Evolutionary conservation across 2,797 vertebrate species (phyloP).

Genomic region (Typhlichthys eigenmanni): DNA sequence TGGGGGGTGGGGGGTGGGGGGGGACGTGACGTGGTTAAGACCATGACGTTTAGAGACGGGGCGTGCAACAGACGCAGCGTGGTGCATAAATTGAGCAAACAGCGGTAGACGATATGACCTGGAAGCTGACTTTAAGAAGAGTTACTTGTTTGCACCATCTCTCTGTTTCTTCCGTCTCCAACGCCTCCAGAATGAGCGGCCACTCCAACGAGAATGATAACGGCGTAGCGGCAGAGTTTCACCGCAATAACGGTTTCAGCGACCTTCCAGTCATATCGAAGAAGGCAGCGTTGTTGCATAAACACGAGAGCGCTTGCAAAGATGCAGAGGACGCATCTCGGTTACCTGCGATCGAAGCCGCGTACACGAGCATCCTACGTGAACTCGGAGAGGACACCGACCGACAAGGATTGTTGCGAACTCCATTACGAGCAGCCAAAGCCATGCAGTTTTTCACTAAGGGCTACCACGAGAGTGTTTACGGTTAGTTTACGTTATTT

Average conservation of each 20-base stretch:
- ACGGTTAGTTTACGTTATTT: slow-evolving; percentile 67
- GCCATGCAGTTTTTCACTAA: slow-evolving; percentile 88
- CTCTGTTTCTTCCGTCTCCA: background rate
- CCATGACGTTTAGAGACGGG: slow-evolving; percentile 38
- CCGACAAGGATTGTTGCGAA: slow-evolving; percentile 81
- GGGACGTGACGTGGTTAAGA: slow-evolving; percentile 39
- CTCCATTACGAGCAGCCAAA: slow-evolving; percentile 81
- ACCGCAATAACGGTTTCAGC: slow-evolving; percentile 57
- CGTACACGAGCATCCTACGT: slow-evolving; percentile 79
- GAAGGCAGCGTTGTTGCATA: slow-evolving; percentile 52
- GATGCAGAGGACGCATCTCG: slow-evolving; percentile 61
- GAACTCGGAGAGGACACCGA: slow-evolving; percentile 81
- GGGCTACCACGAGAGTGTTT: slow-evolving; percentile 81
- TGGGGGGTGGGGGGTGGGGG: no score
- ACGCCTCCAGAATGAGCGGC: slow-evolving; percentile 55
- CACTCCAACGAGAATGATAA: slow-evolving; percentile 55
- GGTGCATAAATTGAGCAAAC: background rate
- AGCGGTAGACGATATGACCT: background rate
- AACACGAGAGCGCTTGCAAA: slow-evolving; percentile 68
- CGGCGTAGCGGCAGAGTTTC: slow-evolving; percentile 61
- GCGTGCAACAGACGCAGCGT: slow-evolving; percentile 16
- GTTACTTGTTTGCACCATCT: background rate
- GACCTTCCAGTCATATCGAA: slow-evolving; percentile 66
- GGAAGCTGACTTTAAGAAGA: background rate
- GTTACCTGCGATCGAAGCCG: slow-evolving; percentile 70